Evolutionary conservation across 2,113 vertebrate genomes (phyloP).

Genomic region (Emydura subglobosa): DNA sequence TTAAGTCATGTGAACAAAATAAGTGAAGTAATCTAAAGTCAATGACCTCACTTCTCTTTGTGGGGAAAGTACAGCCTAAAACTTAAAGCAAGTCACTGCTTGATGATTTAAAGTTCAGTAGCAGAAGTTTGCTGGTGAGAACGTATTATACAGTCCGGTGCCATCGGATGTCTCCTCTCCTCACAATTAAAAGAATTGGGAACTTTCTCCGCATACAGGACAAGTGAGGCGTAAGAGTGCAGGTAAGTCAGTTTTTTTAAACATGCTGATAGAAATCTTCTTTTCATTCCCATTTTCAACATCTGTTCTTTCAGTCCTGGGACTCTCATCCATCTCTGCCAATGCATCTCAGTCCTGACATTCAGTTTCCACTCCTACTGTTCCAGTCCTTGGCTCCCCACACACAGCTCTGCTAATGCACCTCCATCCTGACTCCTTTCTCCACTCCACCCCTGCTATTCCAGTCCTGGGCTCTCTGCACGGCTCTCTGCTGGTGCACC

Average conservation of each 20-base stretch:
- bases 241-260: background rate
- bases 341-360: background rate
- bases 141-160: background rate
- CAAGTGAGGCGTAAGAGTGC: background rate
- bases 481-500: background rate
- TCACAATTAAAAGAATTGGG: background rate
- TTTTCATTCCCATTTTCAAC: background rate
- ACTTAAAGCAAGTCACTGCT: background rate
- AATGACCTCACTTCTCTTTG: background rate
- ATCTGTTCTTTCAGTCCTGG: background rate
- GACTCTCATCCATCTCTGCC: background rate
- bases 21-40: background rate
- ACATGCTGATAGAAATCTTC: background rate
- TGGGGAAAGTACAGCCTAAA: background rate
- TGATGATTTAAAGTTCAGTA: background rate
- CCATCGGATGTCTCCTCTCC: background rate
- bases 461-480: background rate
- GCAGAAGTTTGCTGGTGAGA: background rate
- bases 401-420: too few relatives aligned
- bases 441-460: background rate
- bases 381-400: background rate
- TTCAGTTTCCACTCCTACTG: too few relatives aligned
- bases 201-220: background rate
- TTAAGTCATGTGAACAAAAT: background rate
- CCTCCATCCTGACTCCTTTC: background rate